Evolutionary conservation across 2,888 invertebrate species (phyloP).

Genomic region (Pristionchus entomophagus): DNA sequence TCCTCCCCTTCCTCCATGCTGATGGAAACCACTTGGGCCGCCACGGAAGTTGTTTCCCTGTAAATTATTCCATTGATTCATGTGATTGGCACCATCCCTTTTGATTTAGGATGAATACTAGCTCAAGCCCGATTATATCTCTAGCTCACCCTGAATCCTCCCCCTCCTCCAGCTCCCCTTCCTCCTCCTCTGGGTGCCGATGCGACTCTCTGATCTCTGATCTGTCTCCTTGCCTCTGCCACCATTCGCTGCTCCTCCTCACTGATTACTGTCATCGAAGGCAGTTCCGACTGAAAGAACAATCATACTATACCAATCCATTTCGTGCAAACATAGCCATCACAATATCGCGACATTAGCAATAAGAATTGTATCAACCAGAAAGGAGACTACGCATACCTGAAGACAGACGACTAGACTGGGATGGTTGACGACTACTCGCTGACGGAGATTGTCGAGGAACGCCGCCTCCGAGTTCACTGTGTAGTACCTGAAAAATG

Average conservation of each 20-base stretch:
- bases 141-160: conserved; percentile 39
- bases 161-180: too few relatives aligned
- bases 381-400: not conserved
- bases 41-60: conserved; percentile 23
- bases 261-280: conserved; percentile 21
- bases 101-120: too few relatives aligned
- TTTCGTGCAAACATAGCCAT: too few relatives aligned
- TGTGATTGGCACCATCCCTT: too few relatives aligned
- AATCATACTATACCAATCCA: too few relatives aligned
- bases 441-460: conserved; percentile 69
- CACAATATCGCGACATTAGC: not conserved
- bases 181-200: not conserved
- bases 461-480: conserved; percentile 63
- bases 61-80: too few relatives aligned
- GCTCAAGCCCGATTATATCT: too few relatives aligned
- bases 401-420: conserved; percentile 49
- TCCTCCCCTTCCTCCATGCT: conserved; percentile 32
- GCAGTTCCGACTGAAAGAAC: conserved; percentile 20
- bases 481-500: conserved; percentile 62
- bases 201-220: not conserved
- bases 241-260: conserved; percentile 39
- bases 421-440: conserved; percentile 67
- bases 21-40: conserved; percentile 16
- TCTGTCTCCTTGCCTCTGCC: conserved; percentile 5
- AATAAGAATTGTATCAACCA: not conserved